Base-by-base conservation (phyloP, 2,888 invertebrate genomes). In the Metallyticus violacea region DNA sequence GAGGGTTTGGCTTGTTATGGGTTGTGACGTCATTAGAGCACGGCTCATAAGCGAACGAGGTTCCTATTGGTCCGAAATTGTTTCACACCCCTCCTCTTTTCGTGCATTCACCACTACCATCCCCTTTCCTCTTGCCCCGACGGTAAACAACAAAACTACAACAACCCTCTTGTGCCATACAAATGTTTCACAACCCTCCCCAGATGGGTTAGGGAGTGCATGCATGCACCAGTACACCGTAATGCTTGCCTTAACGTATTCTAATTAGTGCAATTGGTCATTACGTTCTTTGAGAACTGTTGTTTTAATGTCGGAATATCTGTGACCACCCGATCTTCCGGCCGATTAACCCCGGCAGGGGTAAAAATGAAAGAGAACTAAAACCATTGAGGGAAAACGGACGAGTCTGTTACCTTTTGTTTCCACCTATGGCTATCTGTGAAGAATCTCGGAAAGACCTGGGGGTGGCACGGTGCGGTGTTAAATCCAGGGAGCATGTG, bases 11-110 rank as follows among this genome's bases (percentile, higher is more conserved):
- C 40, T 62, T 62, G 40, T 62, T 62, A 62, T 62, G 15, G 15
- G 15, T 62, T 62, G 76, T 82, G 82, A 82, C 82, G 82, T 82
- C 82, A 82, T 76, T 26, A 26, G 62, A 26, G 26, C 25, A 40
- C 29, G 81, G 30, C 30, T 27, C 79, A 79, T 79, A 28, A 28
- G 27, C 26, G 79, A 15, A 25, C 81, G 6, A 40, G 22, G 82
- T 82, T 82, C 82, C 82, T 82, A 82, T 82, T 82, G 82, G 82
- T 82, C 82, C 26, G 82, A 82, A 82, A 82, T 76, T 40, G 30
- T 30, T 82, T 76, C 62, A 82, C 76, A 82, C 26, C 82, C 82
- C 82, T 82, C 82, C 82, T 82, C 82, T 82, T 76, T 76, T 40
- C 15, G 27, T 62, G 62, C 82, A 26, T 76, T 76, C 82, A 26